These are phyloP conservation scores for Hoplostethus mediterraneus DNA, from an alignment of 2,797 vertebrate genomes.

Conservation along the genomic window DNA sequence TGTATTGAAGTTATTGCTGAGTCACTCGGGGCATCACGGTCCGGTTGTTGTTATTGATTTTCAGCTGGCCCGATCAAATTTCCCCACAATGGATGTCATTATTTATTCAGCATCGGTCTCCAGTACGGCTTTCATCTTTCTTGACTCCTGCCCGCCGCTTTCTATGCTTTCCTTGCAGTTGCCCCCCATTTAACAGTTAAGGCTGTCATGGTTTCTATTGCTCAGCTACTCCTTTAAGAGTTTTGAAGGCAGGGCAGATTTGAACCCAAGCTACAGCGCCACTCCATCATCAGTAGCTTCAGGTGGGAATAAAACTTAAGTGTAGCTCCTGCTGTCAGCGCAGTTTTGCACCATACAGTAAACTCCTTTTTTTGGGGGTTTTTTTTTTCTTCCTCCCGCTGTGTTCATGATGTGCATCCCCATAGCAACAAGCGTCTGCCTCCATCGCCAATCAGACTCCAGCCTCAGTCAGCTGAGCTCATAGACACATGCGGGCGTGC, in stretches of 20 bases:
- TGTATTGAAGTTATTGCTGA: constrained; percentile 79
- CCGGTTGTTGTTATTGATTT: constrained; percentile 83
- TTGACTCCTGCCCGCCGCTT: constrained; percentile 56
- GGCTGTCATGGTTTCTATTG: constrained; percentile 36
- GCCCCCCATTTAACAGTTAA: constrained; percentile 63
- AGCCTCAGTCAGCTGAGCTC: constrained; percentile 56
- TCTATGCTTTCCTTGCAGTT: constrained; percentile 50
- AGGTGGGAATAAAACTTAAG: constrained; percentile 28
- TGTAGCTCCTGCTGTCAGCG: constrained; percentile 18
- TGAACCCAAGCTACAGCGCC: not conserved
- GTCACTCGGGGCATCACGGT: constrained; percentile 75
- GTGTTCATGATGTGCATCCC: constrained; percentile 55
- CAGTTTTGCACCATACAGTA: constrained; percentile 27
- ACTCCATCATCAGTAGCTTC: constrained; percentile 8
- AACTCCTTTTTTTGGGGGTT: constrained; percentile 9
- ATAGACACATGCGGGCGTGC: constrained; percentile 16
- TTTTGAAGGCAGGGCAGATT: constrained; percentile 17
- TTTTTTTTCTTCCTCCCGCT: constrained; percentile 40
- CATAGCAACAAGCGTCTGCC: constrained; percentile 72
- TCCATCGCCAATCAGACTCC: constrained; percentile 63
- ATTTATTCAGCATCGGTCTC: constrained; percentile 80
- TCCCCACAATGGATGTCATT: constrained; percentile 79
- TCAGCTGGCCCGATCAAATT: constrained; percentile 79
- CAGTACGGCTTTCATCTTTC: constrained; percentile 72
- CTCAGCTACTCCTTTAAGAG: constrained; percentile 18